Evolutionary conservation across 2,888 invertebrate genomes (phyloP).

Genomic region (Monopis laevigella): DNA sequence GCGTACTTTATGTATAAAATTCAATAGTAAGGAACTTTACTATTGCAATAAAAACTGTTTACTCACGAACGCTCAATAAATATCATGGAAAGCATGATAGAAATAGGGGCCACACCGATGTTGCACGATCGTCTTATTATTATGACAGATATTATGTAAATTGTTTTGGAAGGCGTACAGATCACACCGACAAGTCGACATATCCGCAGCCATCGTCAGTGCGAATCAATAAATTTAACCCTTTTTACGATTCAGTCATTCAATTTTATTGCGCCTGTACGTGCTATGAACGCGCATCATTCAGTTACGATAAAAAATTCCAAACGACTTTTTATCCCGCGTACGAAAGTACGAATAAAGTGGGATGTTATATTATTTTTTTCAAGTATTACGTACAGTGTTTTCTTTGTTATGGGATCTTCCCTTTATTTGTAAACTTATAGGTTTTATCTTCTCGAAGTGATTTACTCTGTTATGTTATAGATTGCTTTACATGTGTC

Average conservation of each 20-base stretch:
- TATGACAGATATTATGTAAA: slow-evolving; percentile 57
- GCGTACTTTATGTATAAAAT: background rate
- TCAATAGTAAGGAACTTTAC: background rate
- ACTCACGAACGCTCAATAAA: slow-evolving; percentile 27
- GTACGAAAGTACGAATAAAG: slow-evolving; percentile 35
- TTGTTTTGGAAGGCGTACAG: slow-evolving; percentile 30
- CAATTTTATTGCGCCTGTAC: slow-evolving; percentile 52
- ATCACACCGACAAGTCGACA: background rate
- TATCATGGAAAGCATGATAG: slow-evolving; percentile 29
- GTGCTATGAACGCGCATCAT: slow-evolving; percentile 54
- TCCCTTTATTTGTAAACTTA: slow-evolving; percentile 10
- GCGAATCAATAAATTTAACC: slow-evolving; percentile 62
- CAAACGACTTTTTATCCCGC: slow-evolving; percentile 42
- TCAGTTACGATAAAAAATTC: slow-evolving; percentile 48
- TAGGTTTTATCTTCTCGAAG: slow-evolving; percentile 7
- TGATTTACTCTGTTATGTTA: slow-evolving; percentile 10
- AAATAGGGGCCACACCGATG: slow-evolving; percentile 24
- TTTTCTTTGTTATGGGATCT: slow-evolving; percentile 9
- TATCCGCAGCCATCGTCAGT: slow-evolving; percentile 33
- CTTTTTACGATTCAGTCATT: slow-evolving; percentile 60
- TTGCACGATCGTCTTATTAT: no score
- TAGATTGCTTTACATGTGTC: slow-evolving; percentile 1
- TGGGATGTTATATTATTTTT: slow-evolving; percentile 30
- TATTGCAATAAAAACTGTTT: slow-evolving; percentile 7
- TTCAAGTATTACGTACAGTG: slow-evolving; percentile 19